Evolutionary conservation across 2,797 vertebrate genomes (phyloP).

Genomic region (Aphelocoma californica): DNA sequence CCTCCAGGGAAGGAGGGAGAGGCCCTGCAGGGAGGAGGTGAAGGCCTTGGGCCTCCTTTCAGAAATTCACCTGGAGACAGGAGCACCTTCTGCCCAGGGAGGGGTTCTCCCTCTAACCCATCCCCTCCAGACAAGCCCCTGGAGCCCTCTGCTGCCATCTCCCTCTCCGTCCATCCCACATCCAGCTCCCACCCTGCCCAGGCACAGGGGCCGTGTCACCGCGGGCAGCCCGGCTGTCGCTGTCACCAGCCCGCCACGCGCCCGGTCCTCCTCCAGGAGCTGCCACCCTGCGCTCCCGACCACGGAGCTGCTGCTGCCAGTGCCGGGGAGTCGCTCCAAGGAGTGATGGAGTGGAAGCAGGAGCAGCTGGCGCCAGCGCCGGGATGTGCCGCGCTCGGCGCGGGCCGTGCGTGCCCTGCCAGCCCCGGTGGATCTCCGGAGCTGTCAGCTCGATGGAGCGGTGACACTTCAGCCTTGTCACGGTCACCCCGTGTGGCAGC

Average conservation of each 20-base stretch:
- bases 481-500: background rate
- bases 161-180: background rate
- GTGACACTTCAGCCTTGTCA: background rate
- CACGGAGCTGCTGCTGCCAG: conserved; percentile 12
- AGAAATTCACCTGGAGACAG: background rate
- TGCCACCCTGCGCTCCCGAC: accelerated
- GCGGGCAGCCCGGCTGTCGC: accelerated
- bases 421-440: background rate
- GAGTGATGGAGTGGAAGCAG: conserved; percentile 22
- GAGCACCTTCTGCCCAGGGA: background rate
- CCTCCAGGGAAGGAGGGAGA: background rate
- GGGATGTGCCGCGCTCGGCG: too few relatives aligned
- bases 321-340: background rate
- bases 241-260: background rate
- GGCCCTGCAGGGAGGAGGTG: background rate
- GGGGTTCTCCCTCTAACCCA: accelerated
- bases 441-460: background rate
- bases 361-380: background rate
- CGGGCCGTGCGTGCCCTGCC: background rate
- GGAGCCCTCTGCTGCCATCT: background rate
- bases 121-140: too few relatives aligned
- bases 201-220: background rate
- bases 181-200: background rate
- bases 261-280: background rate
- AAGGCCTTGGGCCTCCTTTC: background rate